These are phyloP conservation scores for Lysandra bellargus DNA, from an alignment of 2,888 invertebrate species.

Conservation along the genomic window DNA sequence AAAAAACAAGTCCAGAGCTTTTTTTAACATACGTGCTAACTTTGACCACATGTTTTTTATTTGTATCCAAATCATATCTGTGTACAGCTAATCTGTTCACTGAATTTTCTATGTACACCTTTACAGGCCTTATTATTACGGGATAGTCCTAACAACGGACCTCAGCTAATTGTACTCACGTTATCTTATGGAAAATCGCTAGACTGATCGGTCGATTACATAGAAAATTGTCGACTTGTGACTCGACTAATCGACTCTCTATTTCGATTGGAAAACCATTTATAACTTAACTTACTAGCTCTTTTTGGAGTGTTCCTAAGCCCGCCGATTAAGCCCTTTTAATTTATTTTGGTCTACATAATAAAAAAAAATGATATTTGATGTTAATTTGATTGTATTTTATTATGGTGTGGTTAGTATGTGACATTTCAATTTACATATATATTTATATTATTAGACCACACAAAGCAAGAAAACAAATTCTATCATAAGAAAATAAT, in stretches of 20 bases:
- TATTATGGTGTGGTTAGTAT: too few species aligned
- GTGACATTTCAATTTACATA: too few species aligned
- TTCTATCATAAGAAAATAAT: too few species aligned
- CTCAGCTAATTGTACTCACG: constrained; percentile 24
- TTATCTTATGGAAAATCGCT: neutral
- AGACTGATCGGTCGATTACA: neutral
- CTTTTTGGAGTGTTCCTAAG: neutral
- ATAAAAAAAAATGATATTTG: too few species aligned
- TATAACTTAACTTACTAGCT: neutral
- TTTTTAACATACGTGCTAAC: too few species aligned
- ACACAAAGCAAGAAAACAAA: too few species aligned
- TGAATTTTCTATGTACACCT: constrained; percentile 20
- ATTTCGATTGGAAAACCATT: neutral
- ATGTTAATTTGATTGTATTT: too few species aligned
- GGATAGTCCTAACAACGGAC: constrained; percentile 20
- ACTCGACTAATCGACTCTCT: neutral
- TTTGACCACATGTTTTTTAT: neutral
- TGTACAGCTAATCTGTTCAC: neutral
- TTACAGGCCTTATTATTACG: neutral
- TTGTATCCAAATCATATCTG: neutral
- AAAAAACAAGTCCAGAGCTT: too few species aligned
- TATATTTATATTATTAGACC: too few species aligned
- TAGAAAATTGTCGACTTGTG: neutral
- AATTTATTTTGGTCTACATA: too few species aligned
- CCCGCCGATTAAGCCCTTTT: too few species aligned